phyloP scores from a whole-genome alignment of 2,113 vertebrate species.

The Nematolebias whitei region DNA sequence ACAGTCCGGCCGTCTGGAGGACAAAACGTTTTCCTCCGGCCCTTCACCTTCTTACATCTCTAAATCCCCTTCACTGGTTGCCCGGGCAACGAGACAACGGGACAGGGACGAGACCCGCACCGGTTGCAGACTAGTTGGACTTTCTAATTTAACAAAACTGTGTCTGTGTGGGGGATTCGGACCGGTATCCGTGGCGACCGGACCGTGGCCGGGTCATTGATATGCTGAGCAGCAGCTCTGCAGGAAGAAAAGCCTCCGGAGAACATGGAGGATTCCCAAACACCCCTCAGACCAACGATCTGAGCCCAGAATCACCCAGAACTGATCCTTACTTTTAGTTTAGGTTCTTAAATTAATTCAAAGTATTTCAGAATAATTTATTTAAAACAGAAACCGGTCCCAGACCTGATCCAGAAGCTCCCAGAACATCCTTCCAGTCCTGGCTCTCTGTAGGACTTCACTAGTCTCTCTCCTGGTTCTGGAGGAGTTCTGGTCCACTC shows the following conservation, averaged over 20 bases:
- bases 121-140: conserved; percentile 50
- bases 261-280: conserved; percentile 4
- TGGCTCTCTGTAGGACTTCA: too few relatives aligned
- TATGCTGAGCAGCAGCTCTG: conserved; percentile 69
- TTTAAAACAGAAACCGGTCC: too few relatives aligned
- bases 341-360: too few relatives aligned
- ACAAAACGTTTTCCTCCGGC: neutral
- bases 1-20: fast-evolving
- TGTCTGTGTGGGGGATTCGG: conserved; percentile 29
- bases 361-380: too few relatives aligned
- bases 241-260: conserved; percentile 16
- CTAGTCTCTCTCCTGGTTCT: too few relatives aligned
- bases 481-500: too few relatives aligned
- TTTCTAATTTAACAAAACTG: conserved; percentile 56
- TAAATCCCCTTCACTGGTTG: conserved; percentile 34
- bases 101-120: conserved; percentile 5
- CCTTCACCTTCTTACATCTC: conserved; percentile 14
- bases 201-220: conserved; percentile 76
- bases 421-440: too few relatives aligned
- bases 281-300: conserved; percentile 1
- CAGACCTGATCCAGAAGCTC: too few relatives aligned
- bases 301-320: too few relatives aligned
- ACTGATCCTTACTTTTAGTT: too few relatives aligned
- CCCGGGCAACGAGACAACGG: conserved; percentile 20
- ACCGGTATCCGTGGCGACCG: conserved; percentile 80